Base-by-base conservation (phyloP, 2,113 vertebrate species). In the Astatoreochromis straeleni region DNA sequence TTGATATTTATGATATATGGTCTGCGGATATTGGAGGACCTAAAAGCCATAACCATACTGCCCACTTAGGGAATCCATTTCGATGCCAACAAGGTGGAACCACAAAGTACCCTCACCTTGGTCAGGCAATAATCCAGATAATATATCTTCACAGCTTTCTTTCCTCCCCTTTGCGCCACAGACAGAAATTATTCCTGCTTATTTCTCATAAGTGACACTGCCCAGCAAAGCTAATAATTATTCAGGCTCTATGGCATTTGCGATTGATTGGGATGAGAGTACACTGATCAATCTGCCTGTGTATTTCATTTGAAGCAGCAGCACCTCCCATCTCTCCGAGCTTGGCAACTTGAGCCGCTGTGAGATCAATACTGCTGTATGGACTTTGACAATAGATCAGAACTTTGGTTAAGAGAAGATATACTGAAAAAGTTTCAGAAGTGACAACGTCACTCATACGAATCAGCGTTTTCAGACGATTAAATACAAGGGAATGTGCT, bases 231-330 rank as follows among this genome's bases (percentile, higher is more conserved):
- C 95, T 93, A 90, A 95, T 96, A 94, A 95, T 97, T 96, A 96
- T 96, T 96, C 95, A 92, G 91, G 89, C 91, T 94, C 94, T 89
- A 90, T 92, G 93, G 92, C 89, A 90, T 91, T 57, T 5, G 57
- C 92, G 95, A 96, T 96, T 95, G 96, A 96, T 96, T 93, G 88
- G 90, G 92, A 94, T 83, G 88, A 93, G 91, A 95, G 93, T 91
- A 91, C 92, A 73, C 93, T 93, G 96, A 97, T 98, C 97, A 98
- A 98, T 98, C 97, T 97, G 97, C 97, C 96, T 96, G 94, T 95
- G 94, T 96, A 97, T 98, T 98, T 98, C 97, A 98, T 98, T 97
- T 94, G 94, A 97, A 96, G 92, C 94, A 85, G 84, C 95, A 96
- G 96, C 97, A 96, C 97, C 97, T 95, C 95, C 95, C 96, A 82